Evolutionary conservation across 2,888 invertebrate species (phyloP), one percentile per base, ranked within the genome.

Genomic region (Stenchaetothrips biformis): DNA sequence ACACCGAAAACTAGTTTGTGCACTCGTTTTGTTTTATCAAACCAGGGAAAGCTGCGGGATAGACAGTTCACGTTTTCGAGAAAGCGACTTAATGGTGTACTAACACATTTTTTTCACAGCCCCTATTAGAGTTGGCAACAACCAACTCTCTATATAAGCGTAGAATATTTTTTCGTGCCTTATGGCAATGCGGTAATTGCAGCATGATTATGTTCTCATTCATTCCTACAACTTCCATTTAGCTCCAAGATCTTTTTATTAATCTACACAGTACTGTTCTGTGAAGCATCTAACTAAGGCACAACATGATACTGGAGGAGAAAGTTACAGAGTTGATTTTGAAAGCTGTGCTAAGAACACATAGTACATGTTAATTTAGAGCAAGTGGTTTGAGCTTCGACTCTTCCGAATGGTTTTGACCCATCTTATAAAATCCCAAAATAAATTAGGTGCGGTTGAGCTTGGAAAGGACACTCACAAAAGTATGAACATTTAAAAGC

Each of bases 91-190:
- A 37, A 37, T 37, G 37, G 37, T 37, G 37, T 37, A 37, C 37
- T 53, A 53, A 7, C 18, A 18, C 4, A 53, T 18, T 13, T 13
- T 7, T 53, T 74, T 74, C 67, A 74, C 67, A 74, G 67, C 67
- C 67, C 25, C 67, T 74, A 74, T 25, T 11, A n/a, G 25, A 25
- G 21, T 21, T 25, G 25, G 67, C 25, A 74, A 25, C 21, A 8
- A 74, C 21, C 67, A 74, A 6, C 25, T 74, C 25, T 74, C 67
- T 74, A 74, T 74, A 74, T 74, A 74, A 74, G 67, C 67, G 67
- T 74, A 74, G 67, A 25, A 25, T n/a, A 25, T 25, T 25, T 21
- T 25, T 25, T 25, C 11, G 11, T 74, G 3, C 7, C 8, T 25
- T 21, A 1, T 25, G 11, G 25, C 11, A 7, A 74, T 25, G 21